Percentiles rank a stretch among this genome's conserved stretches.
These are phyloP conservation scores for Lanius collurio DNA, from an alignment of 2,113 vertebrate genomes.

Conservation along the genomic window DNA sequence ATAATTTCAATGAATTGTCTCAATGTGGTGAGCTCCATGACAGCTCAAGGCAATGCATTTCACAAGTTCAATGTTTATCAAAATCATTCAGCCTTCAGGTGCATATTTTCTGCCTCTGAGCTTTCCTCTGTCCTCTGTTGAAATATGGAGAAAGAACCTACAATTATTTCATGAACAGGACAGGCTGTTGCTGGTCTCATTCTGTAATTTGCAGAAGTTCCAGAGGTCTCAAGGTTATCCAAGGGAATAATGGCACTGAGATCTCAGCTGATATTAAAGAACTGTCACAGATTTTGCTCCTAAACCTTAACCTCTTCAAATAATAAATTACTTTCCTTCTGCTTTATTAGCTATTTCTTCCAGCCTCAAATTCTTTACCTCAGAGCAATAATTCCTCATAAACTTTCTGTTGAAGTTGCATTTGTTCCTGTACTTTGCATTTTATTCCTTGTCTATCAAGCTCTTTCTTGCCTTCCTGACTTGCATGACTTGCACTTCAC, in stretches of 20 bases:
- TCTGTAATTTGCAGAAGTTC: neutral
- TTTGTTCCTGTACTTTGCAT: constrained; percentile 25
- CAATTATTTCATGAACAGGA: neutral
- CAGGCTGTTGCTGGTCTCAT: neutral
- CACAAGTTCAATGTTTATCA: neutral
- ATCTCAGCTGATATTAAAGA: neutral
- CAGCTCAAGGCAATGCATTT: neutral
- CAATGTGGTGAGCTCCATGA: neutral
- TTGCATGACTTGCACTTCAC: neutral
- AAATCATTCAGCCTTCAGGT: neutral
- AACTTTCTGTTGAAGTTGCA: constrained; percentile 34
- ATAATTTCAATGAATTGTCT: neutral
- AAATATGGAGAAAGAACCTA: neutral
- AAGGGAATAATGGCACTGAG: neutral
- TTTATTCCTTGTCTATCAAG: constrained; percentile 30
- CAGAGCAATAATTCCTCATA: constrained; percentile 42
- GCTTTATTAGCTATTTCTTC: constrained; percentile 13
- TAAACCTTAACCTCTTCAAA: constrained; percentile 38
- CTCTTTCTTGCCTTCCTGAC: neutral
- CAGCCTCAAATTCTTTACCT: constrained; percentile 23
- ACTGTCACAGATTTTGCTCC: neutral
- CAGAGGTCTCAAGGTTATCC: neutral
- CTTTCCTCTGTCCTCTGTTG: neutral
- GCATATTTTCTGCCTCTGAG: neutral
- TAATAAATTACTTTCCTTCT: constrained; percentile 36